phyloP scores from a whole-genome alignment of 2,888 invertebrate species.

The Lasioglossum zephyrum region DNA sequence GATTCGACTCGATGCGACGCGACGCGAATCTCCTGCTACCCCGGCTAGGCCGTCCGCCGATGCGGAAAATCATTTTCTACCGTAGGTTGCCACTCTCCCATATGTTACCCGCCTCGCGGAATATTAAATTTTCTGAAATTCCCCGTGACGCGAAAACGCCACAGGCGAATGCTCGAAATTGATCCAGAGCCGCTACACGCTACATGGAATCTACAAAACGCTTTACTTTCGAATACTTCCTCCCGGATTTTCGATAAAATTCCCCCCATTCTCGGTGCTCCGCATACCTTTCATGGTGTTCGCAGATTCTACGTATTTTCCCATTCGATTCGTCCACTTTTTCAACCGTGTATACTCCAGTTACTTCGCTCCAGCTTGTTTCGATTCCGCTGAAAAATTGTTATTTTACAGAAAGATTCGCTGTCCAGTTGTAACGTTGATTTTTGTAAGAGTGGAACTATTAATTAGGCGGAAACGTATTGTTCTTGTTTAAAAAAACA shows the following conservation, averaged over 20 bases:
- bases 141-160: conserved; percentile 2
- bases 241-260: neutral
- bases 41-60: neutral
- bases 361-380: too few species aligned
- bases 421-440: too few species aligned
- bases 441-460: too few species aligned
- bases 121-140: conserved; percentile 41
- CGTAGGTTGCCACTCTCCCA: neutral
- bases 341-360: neutral
- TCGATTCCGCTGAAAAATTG: too few species aligned
- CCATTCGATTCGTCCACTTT: neutral
- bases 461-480: too few species aligned
- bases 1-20: neutral
- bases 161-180: conserved; percentile 15
- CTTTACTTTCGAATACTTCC: neutral
- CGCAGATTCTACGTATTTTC: neutral
- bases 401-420: too few species aligned
- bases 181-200: neutral
- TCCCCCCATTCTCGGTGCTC: neutral
- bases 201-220: neutral
- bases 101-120: conserved; percentile 12
- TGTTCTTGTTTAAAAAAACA: too few species aligned
- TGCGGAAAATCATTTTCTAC: conserved; percentile 20
- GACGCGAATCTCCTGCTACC: neutral
- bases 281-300: neutral